Base-by-base conservation (phyloP, 2,113 vertebrate species). In the Callocephalon fimbriatum region DNA sequence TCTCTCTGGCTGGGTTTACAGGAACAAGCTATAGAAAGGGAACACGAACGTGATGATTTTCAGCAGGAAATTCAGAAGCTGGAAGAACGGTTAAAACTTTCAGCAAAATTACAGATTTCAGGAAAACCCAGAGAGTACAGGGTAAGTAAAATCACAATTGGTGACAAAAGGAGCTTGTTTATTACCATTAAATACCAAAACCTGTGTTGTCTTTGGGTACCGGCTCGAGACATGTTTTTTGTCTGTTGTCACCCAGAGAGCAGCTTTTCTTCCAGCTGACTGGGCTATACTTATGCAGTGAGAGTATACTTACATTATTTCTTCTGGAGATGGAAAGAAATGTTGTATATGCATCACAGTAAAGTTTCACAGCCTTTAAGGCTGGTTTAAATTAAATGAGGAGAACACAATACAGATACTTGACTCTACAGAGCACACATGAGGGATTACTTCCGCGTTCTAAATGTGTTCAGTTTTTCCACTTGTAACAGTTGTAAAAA, bases 41-140 rank as follows among this genome's bases (percentile, higher is more conserved):
- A 99, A 90, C 99, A 99, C 0, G 99, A 99, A 61, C 98, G 99
- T 2, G 99, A 99, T 84, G 99, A 99, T 94, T 99, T 99, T 94
- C 99, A 99, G 97, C 99, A 99, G 94, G 99, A 99, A 97, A 99
- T 99, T 91, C 95, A 95, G 80, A 98, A 98, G 62, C 94, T 99
- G 68, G 99, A 99, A 97, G 98, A 96, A n/a, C 98, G 98, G 86
- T 98, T 99, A 54, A 98, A 97, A 87, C 97, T 98, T 71, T 91
- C 97, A 10, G 10, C 90, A 91, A 98, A 98, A 95, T 95, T 45
- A 0, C 97, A 98, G 53, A n/a, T 77, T 42, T 86, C 68, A 8
- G 98, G 94, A 45, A 98, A 98, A 40, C 71, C 91, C 59, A 97
- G 84, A 26, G 98, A 97, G 21, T 79, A 97, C 4, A 97, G 97